Base-by-base conservation (phyloP, 2,113 vertebrate species). In the Pyxicephalus adspersus region DNA sequence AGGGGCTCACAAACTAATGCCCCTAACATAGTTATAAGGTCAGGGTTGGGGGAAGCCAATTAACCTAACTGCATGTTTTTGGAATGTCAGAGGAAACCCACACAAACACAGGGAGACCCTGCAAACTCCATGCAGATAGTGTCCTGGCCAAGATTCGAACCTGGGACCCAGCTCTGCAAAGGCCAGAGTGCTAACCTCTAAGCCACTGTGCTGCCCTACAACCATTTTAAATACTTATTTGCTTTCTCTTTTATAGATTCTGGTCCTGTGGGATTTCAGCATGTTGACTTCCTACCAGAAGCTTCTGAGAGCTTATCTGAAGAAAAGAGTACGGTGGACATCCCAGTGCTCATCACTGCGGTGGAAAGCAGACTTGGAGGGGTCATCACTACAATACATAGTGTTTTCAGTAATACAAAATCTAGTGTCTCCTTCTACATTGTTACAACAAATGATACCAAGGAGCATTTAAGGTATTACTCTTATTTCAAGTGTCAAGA, bases 261-360 rank as follows among this genome's bases (percentile, higher is more conserved):
- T 80, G 91, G 74, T 75, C 86, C 91, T 5, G 87, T 93, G 54
- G 89, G 91, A 64, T 87, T 95, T 83, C 94, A 95, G 65, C 94
- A 95, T 4, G 91, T 97, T 87, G 95, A 96, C 86, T 90, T 97
- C 83, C 89, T 94, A 68, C 90, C 90, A 20, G 91, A 90, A 63
- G 85, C 29, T 84, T 90, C 90, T 72, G 84, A 85, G 58, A 89
- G 84, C 54, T 50, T 81, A 17, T 73, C 84, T 70, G 82, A 85
- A 0, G 83, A 66, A 29, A 78, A 86, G 64, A 89, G 76, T 15
- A 92, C 93, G 72, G 91, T 93, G 26, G 95, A 97, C 87, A 95
- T 99, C 80, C 90, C 96, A 3, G 94, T 99, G 84, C 88, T 99
- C 85, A 94, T 99, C 84, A 93, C 96, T 9, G 95, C 97, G 16